Evolutionary conservation across 2,113 vertebrate species (phyloP), one percentile per base, ranked within the genome.

Genomic region (Zootoca vivipara): DNA sequence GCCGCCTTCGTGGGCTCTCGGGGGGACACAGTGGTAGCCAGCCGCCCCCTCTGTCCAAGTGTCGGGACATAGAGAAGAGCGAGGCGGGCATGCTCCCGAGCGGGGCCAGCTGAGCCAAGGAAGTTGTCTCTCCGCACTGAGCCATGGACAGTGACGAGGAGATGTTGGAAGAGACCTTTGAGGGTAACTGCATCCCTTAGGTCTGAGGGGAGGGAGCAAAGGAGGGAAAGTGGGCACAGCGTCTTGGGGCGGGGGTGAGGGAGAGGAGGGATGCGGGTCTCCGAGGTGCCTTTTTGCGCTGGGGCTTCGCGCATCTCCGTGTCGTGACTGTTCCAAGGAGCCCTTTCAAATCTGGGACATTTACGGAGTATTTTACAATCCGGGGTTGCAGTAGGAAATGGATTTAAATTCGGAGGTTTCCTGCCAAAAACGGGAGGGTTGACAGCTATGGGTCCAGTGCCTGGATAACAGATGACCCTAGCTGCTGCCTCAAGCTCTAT

Each of bases 131-230:
- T 70, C 62, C 40, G 62, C 10, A n/a, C 85, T 38, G 62, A 89
- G 95, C 94, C 93, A 98, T 98, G 98, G 98, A 99, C 90, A 99
- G 98, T 95, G 98, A 98, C 88, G 98, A 98, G 52, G 98, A 98
- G 70, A 97, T 96, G 72, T 80, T 98, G 91, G 98, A 99, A 86
- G 98, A 99, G 94, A 95, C 96, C 2, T 97, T 99, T 83, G 98
- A 98, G 96, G 98, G 98, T 98, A 93, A 85, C 12, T 1, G 93
- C 83, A 5, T 82, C 42, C 75, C 83, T 38, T 9, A 20, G 18
- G 28, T 70, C 62, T 40, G 33, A 2, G 30, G 7, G 67, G 58
- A 38, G 78, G 24, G 64, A 13, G 3, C 22, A 75, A 78, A 78
- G 80, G 58, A 5, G 20, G 72, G 46, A 80, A 35, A 65, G 88